Conservation (phyloP, 2,113 vertebrate genomes). For the Variabilichromis moorii region DNA sequence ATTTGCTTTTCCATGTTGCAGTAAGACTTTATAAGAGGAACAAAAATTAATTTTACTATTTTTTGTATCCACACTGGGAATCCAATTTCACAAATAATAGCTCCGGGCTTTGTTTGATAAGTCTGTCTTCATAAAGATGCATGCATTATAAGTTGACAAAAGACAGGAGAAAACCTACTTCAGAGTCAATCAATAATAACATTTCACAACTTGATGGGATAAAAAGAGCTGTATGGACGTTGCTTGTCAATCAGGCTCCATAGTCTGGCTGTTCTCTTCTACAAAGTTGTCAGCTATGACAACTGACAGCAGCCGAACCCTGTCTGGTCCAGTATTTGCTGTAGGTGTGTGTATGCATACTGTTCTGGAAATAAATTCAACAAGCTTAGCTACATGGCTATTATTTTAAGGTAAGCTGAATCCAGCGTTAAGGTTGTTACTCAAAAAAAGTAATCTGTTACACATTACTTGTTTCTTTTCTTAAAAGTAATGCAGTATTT, state of each 20-base stretch:
- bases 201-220: constrained; percentile 10
- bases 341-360: neutral
- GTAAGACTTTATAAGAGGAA: neutral
- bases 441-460: neutral
- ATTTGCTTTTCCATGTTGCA: neutral
- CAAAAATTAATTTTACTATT: neutral
- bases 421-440: neutral
- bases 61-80: neutral
- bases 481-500: neutral
- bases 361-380: neutral
- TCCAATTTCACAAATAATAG: constrained; percentile 14
- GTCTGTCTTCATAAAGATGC: neutral
- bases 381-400: neutral
- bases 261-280: neutral
- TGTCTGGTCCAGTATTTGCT: neutral
- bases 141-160: constrained; percentile 4
- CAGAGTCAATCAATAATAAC: constrained; percentile 3
- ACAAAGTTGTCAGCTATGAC: constrained; percentile 34
- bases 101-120: neutral
- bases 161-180: constrained; percentile 3
- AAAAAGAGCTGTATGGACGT: constrained; percentile 12
- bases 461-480: neutral
- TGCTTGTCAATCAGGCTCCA: constrained; percentile 45
- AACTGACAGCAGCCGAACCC: constrained; percentile 21
- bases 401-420: neutral